These are phyloP conservation scores for Matsumurasca onukii DNA, from an alignment of 1,140 invertebrate genomes.

Conservation along the genomic window DNA sequence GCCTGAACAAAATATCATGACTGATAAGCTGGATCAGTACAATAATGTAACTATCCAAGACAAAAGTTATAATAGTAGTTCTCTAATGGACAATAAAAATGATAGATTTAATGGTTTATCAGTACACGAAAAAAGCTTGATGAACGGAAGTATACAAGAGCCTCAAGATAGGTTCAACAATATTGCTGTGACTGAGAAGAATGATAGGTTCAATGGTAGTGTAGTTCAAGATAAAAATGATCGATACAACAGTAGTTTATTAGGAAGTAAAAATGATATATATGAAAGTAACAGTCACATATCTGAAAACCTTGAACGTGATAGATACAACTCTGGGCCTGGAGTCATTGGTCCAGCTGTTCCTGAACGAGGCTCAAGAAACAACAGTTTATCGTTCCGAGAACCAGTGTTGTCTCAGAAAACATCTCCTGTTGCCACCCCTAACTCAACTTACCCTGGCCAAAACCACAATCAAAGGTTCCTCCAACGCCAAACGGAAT, in stretches of 20 bases:
- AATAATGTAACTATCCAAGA: conserved; percentile 2
- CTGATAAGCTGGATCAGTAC: conserved; percentile 2
- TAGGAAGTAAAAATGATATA: background rate
- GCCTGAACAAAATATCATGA: conserved; percentile 12
- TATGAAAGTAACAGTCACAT: conserved; percentile 19
- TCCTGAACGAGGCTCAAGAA: conserved; percentile 7
- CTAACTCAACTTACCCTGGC: conserved; percentile 14
- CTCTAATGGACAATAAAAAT: conserved; percentile 14
- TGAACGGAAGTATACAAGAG: background rate
- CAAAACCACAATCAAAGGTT: conserved; percentile 30
- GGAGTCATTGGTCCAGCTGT: conserved; percentile 9
- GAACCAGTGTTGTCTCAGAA: conserved; percentile 19
- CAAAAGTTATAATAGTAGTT: conserved; percentile 4
- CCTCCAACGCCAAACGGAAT: conserved; percentile 44
- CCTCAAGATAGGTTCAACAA: background rate
- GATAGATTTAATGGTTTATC: conserved; percentile 3
- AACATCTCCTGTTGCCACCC: conserved; percentile 21
- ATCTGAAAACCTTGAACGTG: background rate
- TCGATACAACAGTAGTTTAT: background rate
- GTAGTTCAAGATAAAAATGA: conserved; percentile 5
- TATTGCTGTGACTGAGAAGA: background rate
- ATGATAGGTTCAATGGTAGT: conserved; percentile 13
- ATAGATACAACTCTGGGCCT: background rate
- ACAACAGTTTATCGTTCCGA: background rate
- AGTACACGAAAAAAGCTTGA: background rate